Percentiles rank a stretch among this genome's conserved stretches.
These are phyloP conservation scores for Ormyrus nitidulus DNA, from an alignment of 2,888 invertebrate species.

Conservation along the genomic window DNA sequence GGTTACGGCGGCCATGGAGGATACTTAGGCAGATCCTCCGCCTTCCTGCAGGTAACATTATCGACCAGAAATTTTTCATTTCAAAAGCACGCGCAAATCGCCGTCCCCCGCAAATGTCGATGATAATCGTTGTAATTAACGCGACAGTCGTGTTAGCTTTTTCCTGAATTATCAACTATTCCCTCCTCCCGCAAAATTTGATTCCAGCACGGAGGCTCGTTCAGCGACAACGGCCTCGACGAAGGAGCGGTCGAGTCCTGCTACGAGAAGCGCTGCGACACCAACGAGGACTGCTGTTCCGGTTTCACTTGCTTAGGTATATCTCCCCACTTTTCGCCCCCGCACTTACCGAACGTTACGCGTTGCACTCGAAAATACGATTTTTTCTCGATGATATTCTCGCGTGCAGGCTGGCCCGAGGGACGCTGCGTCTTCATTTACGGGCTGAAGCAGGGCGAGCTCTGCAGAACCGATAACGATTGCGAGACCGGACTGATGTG, in stretches of 20 bases:
- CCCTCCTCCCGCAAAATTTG: not conserved
- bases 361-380: no score
- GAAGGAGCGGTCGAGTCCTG: constrained; percentile 83
- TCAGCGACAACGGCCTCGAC: constrained; percentile 76
- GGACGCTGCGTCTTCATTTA: constrained; percentile 83
- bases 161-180: not conserved
- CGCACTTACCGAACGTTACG: no score
- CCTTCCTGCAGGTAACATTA: constrained; percentile 48
- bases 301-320: constrained; percentile 83
- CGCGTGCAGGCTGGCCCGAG: constrained; percentile 62
- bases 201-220: constrained; percentile 51
- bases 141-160: no score
- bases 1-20: constrained; percentile 84
- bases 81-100: no score
- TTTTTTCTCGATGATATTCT: no score
- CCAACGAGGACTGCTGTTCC: constrained; percentile 90
- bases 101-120: not conserved
- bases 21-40: constrained; percentile 73
- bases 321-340: not conserved
- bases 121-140: not conserved
- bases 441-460: constrained; percentile 87
- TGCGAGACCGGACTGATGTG: constrained; percentile 90
- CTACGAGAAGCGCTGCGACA: constrained; percentile 84
- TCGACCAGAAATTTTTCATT: not conserved
- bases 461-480: constrained; percentile 89